Base-by-base conservation (phyloP, 2,888 invertebrate genomes). In the Aproaerema taeniolella region DNA sequence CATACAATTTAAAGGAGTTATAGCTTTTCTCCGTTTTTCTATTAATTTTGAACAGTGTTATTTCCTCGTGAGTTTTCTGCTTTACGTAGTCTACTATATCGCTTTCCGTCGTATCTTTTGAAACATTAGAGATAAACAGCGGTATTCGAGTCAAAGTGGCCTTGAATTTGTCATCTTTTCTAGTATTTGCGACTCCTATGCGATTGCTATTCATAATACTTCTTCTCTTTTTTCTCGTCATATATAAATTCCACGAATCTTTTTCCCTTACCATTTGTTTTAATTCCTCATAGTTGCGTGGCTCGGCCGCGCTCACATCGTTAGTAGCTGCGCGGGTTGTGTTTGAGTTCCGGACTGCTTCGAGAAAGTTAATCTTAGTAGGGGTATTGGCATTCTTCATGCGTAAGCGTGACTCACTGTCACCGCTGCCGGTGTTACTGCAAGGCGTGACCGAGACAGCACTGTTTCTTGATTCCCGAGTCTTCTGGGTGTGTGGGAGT, bases 1-100 rank as follows among this genome's bases (percentile, higher is more conserved):
- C 28, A 26, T 32, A 39, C 1, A 39, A 26, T 28, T 39, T 39
- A 26, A 24, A 39, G 2, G 38, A 31, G 30, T 32, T 25, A 26
- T 39, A 39, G 5, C 28, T 28, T 28, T 31, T 39, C 11, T 26
- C 26, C 2, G 14, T 25, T 13, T 25, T 34, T 25, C 34, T 34
- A 5, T 34, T 34, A 8, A 34, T 25, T 34, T 34, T 34, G 25
- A 12, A 34, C 5, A 34, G 14, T 6, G 6, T 25, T 7, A 34
- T 15, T 8, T 12, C n/a, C 10, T 24, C 34, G 1, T 24, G 12
- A 3, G 34, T 34, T 10, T 25, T 34, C 4, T 11, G 2, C 11
- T 16, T 26, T 9, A 39, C 28, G 9, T 39, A 39, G 1, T 32
- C 25, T 8, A 26, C 20, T 11, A 39, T 39, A n/a, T 39, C 38